Evolutionary conservation across 2,888 invertebrate species (phyloP).

Genomic region (Tipula vernalis): DNA sequence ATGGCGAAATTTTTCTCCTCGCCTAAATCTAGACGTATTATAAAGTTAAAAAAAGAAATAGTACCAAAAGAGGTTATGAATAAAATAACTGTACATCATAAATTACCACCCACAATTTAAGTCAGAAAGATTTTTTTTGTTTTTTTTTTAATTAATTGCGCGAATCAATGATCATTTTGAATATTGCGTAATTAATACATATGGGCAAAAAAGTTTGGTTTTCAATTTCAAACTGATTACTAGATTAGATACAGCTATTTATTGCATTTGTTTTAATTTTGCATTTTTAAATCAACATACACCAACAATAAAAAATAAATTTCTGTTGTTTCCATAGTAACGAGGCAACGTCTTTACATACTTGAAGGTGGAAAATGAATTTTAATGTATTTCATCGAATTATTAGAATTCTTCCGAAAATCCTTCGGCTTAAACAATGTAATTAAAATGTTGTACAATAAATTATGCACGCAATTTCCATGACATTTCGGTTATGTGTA

Average conservation of each 20-base stretch:
- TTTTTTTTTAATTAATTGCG: neutral
- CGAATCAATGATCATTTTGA: neutral
- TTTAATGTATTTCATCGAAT: neutral
- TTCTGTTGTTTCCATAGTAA: no score
- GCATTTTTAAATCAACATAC: neutral
- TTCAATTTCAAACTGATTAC: neutral
- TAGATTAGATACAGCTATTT: neutral
- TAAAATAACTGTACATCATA: neutral
- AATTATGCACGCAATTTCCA: neutral
- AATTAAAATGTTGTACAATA: neutral
- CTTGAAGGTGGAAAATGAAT: no score
- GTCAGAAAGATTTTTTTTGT: neutral
- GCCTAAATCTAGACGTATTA: neutral
- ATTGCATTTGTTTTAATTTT: neutral
- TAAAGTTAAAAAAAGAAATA: neutral
- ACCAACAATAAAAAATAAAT: no score
- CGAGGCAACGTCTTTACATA: no score
- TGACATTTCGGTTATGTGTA: neutral
- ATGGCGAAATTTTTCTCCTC: neutral
- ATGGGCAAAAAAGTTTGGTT: neutral
- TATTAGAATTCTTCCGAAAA: neutral
- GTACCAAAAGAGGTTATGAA: neutral
- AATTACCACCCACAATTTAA: neutral
- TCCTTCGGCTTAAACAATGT: neutral
- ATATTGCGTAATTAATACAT: neutral